Percentiles rank a stretch among this genome's conserved stretches.
Evolutionary conservation across 2,797 vertebrate genomes (phyloP).

Genomic region (Pseudochaenichthys georgianus): DNA sequence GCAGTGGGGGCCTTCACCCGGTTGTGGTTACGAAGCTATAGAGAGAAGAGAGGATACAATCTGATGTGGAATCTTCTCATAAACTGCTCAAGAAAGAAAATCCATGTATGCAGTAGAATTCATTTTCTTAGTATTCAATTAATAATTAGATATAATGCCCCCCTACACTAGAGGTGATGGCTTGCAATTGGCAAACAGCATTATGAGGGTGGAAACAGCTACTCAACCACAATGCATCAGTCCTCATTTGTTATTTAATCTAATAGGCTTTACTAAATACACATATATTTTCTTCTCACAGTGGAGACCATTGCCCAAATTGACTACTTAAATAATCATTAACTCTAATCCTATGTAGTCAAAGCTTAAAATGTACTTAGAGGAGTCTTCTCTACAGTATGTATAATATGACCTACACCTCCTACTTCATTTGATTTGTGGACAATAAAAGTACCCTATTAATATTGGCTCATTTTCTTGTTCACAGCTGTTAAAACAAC

Average conservation of each 20-base stretch:
- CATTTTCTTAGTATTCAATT: neutral
- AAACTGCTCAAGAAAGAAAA: neutral
- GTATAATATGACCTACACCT: neutral
- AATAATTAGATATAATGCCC: neutral
- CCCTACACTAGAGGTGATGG: neutral
- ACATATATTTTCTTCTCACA: conserved; percentile 25
- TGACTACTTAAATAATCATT: conserved; percentile 16
- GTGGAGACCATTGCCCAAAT: conserved; percentile 3
- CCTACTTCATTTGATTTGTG: neutral
- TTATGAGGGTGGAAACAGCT: conserved; percentile 18
- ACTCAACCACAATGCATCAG: conserved; percentile 24
- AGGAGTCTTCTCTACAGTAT: neutral
- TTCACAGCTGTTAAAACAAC: conserved; percentile 10
- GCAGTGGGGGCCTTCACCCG: conserved; percentile 93
- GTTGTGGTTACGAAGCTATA: conserved; percentile 94
- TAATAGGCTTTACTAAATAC: conserved; percentile 28
- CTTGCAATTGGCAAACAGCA: neutral
- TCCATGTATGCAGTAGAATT: neutral
- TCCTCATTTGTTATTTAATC: conserved; percentile 25
- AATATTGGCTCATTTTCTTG: neutral
- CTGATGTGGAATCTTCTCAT: neutral
- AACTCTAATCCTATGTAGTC: neutral
- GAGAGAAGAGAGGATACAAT: neutral
- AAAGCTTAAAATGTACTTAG: neutral
- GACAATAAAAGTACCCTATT: neutral